Percentiles rank a stretch among this genome's conserved stretches.
Conservation (phyloP, 2,113 vertebrate genomes). For the Mobula hypostoma region DNA sequence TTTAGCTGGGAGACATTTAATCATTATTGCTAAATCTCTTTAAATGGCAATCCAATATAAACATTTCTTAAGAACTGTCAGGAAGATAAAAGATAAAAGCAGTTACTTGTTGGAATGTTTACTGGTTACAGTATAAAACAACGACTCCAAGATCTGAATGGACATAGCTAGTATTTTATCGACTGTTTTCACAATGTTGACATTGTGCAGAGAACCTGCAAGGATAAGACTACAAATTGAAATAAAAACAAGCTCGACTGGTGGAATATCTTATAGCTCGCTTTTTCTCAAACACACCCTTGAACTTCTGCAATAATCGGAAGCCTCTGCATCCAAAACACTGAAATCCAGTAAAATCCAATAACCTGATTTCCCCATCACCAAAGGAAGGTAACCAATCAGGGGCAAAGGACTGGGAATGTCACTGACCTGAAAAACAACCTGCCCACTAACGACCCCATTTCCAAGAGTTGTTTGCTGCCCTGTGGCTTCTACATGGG, state of each 20-base stretch:
- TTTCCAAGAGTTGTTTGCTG: no score
- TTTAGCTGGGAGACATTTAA: not conserved
- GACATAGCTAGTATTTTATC: not conserved
- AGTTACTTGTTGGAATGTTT: not conserved
- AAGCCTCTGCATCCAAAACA: not conserved
- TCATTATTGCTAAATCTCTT: not conserved
- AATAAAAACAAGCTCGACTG: not conserved
- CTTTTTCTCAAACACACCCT: not conserved
- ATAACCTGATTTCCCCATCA: no score
- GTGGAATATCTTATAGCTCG: not conserved
- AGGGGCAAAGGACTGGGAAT: no score
- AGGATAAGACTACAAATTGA: not conserved
- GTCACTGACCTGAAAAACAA: no score
- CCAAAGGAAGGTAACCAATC: no score
- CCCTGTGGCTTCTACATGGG: no score
- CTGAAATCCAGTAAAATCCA: not conserved
- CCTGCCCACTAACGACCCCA: no score
- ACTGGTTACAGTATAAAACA: constrained; percentile 4
- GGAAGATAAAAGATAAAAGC: not conserved
- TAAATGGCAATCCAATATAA: not conserved
- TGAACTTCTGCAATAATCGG: not conserved
- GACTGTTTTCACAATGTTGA: not conserved
- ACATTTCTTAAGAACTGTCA: not conserved
- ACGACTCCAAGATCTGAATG: not conserved
- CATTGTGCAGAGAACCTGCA: not conserved